A percentile compares a stretch with the other conserved stretches of the same genome.
Conservation (phyloP, 2,797 vertebrate species). For the Orestias chungarensis region DNA sequence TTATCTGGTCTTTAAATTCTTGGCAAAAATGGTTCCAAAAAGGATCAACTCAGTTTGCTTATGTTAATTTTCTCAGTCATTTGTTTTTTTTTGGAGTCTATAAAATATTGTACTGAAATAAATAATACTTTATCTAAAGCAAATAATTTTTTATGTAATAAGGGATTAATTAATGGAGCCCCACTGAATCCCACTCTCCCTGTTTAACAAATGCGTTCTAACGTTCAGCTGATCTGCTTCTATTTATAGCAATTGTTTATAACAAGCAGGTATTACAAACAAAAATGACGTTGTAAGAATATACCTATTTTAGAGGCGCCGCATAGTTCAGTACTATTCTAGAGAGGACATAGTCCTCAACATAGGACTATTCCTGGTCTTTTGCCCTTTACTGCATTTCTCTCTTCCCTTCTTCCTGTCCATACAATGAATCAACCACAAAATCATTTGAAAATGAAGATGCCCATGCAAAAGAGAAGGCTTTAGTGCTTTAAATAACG, state of each 20-base stretch:
- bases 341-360: too few relatives aligned
- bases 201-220: neutral
- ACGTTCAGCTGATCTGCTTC: neutral
- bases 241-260: constrained; percentile 1
- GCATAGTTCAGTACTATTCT: too few relatives aligned
- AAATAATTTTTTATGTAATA: neutral
- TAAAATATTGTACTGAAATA: neutral
- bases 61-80: neutral
- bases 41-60: neutral
- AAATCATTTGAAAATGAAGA: too few relatives aligned
- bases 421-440: too few relatives aligned
- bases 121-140: neutral
- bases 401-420: too few relatives aligned
- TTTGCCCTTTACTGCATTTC: too few relatives aligned
- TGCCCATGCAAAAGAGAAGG: neutral
- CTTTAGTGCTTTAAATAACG: neutral
- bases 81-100: neutral
- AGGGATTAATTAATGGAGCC: neutral
- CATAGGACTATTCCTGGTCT: too few relatives aligned
- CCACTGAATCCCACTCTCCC: neutral
- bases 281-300: too few relatives aligned
- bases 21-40: neutral
- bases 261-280: constrained; percentile 1
- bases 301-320: too few relatives aligned
- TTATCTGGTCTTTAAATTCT: neutral